Evolutionary conservation across 2,888 invertebrate species (phyloP), one percentile per base, ranked within the genome.

Genomic region (Drosophila affinis): DNA sequence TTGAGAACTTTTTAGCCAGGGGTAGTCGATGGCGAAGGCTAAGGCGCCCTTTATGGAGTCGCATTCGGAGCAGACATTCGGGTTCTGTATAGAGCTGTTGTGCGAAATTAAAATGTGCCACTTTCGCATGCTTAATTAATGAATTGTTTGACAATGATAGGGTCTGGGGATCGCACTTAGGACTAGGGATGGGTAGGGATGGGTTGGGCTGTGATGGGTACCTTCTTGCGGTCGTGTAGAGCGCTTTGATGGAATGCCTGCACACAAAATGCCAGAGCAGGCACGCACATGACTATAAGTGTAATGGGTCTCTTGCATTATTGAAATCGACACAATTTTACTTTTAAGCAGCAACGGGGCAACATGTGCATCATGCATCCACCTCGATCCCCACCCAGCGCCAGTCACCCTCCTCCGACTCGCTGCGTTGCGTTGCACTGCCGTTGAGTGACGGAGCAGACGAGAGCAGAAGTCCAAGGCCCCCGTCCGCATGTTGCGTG

Each of bases 81-180:
- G 34, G 24, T 48, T 61, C 9, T 59, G 49, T 46, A 61, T 67
- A 61, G 47, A 57, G 74, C 65, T 79, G 72, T 79, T 83, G 79
- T 77, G 87, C 76, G 58, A 84, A 87, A 86, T 83, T 76, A 86
- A 84, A 84, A 81, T 83, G 81, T 86, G 87, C 79, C 62, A 78
- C 84, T 83, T 81, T 89, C 88, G 88, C 89, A 87, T 89, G 89
- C 88, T 90, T 89, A 89, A 89, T 89, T 89, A 89, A 89, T 89
- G 78, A 82, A 87, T 77, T 80, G 87, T 83, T 84, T 84, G 85
- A 87, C 85, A 85, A 85, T 84, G 79, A 70, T 21, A 45, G 53
- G 27, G 29, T 21, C 60, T 58, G 29, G 24, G 12, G 39, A 39
- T 39, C 39, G 39, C 39, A 39, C 39, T 39, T n/a, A n/a, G 7